Base-by-base conservation (phyloP, 2,888 invertebrate genomes). In the Hoplodrina ambigua region DNA sequence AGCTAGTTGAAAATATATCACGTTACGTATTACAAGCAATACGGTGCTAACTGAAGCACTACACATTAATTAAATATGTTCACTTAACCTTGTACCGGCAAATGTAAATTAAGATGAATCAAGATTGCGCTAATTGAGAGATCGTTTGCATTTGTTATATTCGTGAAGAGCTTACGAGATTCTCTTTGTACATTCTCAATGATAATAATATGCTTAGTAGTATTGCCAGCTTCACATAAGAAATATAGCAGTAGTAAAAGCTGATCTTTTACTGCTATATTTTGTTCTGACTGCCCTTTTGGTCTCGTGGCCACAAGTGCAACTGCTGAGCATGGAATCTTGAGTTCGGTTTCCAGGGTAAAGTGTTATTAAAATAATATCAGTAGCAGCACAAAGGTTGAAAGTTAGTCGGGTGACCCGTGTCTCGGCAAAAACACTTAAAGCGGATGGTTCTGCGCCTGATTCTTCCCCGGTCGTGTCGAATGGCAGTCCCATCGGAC, bases 71-170 rank as follows among this genome's bases (percentile, higher is more conserved):
- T 33, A 61, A 77, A 58, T 57, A 67, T 30, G 54, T 68, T 68
- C 50, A 33, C 11, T 66, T 81, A 62, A 67, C 81, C 80, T 80
- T 69, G 71, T 54, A 15, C 37, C 13, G 33, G 46, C 30, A 13
- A 20, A 54, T 50, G 19, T 19, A 55, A 62, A 59, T 65, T 49
- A 54, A 56, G 55, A 68, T 73, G 50, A 37, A 72, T 33, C 8
- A 56, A 54, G 63, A 72, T 73, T 53, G 50, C 57, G 54, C 15
- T 55, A 69, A 78, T 78, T 62, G 55, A 49, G 0, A 41, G 78
- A 69, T 69, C 58, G 44, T 69, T 62, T 50, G 44, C 58, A 69
- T 69, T 59, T 62, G 62, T 53, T 78, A 57, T 13, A 50, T 72
- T 55, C 25, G 15, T 68, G 58, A 41, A 17, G 50, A 50, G 19